Base-by-base conservation (phyloP, 2,113 vertebrate genomes). In the Philantomba maxwellii region DNA sequence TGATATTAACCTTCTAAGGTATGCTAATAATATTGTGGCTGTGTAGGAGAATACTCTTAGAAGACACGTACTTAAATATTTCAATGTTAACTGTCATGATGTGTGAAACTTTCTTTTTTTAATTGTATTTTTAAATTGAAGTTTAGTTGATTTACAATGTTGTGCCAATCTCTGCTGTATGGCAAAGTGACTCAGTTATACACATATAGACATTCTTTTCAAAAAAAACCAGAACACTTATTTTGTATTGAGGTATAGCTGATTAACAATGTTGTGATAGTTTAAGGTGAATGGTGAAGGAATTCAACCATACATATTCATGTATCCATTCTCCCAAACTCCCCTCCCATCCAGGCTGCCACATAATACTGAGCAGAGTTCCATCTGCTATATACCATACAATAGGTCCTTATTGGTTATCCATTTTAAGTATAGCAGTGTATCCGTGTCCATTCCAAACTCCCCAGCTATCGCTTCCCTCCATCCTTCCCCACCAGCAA, bases 1-100 rank as follows among this genome's bases (percentile, higher is more conserved):
- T 39, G 47, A 60, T 33, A 64, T 25, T 89, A 73, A 64, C 78
- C 81, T 97, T 93, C 62, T 73, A 45, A 94, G 51, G 6, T 1
- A 0, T 64, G 49, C 7, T 93, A 16, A 83, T 75, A 19, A 51
- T 21, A 19, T 13, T 78, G 25, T 89, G 26, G 12, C 28, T 45
- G 1, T 91, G 23, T 55, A n/a, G 45, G 51, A 62, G 23, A 88
- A 62, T 75, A 19, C 39, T 19, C 81, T 53, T 64, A 84, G 58
- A 85, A 82, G 5, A 57, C 15, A 64, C 28, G 15, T 36, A 89
- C 5, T 64, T 86, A 51, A 73, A 13, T 77, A 77, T 66, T 82
- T 89, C 36, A 75, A 57, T 16, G 11, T 93, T 87, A 86, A 62
- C 9, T 85, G 11, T 49, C 55, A 66, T 17, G 5, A 70, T 49